Base-by-base conservation (phyloP, 2,888 invertebrate genomes). In the Trachelus tabidus region DNA sequence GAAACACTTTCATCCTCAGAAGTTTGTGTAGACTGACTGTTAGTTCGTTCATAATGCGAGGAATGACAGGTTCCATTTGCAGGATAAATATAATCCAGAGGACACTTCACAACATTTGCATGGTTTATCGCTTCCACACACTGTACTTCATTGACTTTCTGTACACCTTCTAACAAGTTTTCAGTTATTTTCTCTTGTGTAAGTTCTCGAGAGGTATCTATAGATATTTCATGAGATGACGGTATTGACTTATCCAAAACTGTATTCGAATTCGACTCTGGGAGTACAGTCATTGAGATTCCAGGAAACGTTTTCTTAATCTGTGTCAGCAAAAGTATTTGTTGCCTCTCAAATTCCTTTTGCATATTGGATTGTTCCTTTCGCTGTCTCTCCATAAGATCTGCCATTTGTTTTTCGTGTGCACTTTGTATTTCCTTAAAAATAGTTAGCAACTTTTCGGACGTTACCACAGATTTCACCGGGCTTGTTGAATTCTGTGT, bases 331-430 rank as follows among this genome's bases (percentile, higher is more conserved):
- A 96, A 90, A 79, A 94, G 89, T 80, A 92, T 92, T 86, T 95
- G 95, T 86, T 95, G 95, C 75, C 93, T 93, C 82, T 95, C 94
- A 84, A 95, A 95, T 73, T 94, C 93, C 85, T 94, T 92, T 84
- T 95, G 94, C 82, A 96, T 91, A 35, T 93, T 90, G 74, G 93
- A 89, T 85, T 95, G 95, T 86, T 95, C 95, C 75, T 92, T 92
- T 79, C 94, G 94, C 86, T 96, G 95, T 77, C 94, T 94, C 68
- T 93, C 93, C 4, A 95, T 92, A 76, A 96, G 89, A 76, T 92
- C 93, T 0, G 93, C 91, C 93, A 95, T 94, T 88, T 95, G 94
- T 69, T 92, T 91, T 11, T 94, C 93, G 86, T 96, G 95, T 81
- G 95, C 94, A 68, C 93, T 93, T 84, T 95, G 94, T 80, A 95